Evolutionary conservation across 2,113 vertebrate species (phyloP).

Genomic region (Acrocephalus kingi): DNA sequence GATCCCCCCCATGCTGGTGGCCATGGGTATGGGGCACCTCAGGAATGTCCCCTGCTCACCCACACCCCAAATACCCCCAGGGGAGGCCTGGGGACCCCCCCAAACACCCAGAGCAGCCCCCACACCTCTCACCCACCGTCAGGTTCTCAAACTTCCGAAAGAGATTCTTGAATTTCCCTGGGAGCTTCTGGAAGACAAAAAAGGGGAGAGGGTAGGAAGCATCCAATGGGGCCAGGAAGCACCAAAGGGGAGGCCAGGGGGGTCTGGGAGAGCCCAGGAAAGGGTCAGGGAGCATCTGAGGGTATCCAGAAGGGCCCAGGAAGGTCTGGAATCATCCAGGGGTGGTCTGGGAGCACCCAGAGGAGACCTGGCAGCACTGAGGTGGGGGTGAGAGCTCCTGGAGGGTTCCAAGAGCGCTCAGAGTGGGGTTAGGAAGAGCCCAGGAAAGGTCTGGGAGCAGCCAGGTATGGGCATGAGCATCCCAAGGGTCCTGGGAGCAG

Average conservation of each 20-base stretch:
- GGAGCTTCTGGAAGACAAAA: slow-evolving; percentile 84
- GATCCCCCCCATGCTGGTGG: neutral
- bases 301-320: neutral
- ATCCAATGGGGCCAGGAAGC: neutral
- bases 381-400: neutral
- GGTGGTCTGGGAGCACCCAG: neutral
- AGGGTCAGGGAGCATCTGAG: neutral
- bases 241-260: neutral
- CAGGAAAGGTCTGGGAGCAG: neutral
- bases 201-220: neutral
- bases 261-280: neutral
- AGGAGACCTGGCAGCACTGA: neutral
- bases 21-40: rapidly evolving
- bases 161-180: slow-evolving; percentile 95
- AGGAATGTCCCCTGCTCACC: neutral
- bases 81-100: no score
- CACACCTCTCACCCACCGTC: slow-evolving; percentile 83
- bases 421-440: neutral
- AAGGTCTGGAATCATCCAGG: neutral
- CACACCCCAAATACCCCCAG: neutral
- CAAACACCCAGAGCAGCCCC: rapidly evolving
- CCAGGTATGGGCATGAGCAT: neutral
- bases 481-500: neutral
- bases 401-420: neutral
- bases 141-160: slow-evolving; percentile 94